phyloP scores from a whole-genome alignment of 2,888 invertebrate genomes.

The Cephus pygmeus region DNA sequence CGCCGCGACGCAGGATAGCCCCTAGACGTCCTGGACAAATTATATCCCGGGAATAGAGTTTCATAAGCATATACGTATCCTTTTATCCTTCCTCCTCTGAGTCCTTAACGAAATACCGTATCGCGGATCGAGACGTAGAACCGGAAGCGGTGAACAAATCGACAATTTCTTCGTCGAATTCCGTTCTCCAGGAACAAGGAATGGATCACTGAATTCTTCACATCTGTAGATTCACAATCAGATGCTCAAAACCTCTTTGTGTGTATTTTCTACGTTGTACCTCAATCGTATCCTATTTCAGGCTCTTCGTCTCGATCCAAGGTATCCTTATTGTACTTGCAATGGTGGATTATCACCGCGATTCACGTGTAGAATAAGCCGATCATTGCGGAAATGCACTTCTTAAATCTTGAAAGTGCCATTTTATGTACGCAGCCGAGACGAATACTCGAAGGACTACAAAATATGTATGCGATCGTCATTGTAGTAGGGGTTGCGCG shows the following conservation, averaged over 20 bases:
- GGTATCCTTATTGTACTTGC: neutral
- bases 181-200: neutral
- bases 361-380: slow-evolving; percentile 11
- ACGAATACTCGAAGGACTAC: slow-evolving; percentile 2
- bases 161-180: neutral
- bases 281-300: neutral
- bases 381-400: slow-evolving; percentile 25
- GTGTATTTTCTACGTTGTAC: too few relatives aligned
- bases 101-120: neutral
- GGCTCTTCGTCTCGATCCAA: neutral
- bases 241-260: neutral
- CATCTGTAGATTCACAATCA: neutral
- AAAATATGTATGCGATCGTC: neutral
- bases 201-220: neutral
- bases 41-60: slow-evolving; percentile 51
- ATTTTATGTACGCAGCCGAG: slow-evolving; percentile 12
- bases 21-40: slow-evolving; percentile 71
- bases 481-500: neutral
- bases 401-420: slow-evolving; percentile 21
- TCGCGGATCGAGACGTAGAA: neutral
- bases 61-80: neutral
- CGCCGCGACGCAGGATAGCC: slow-evolving; percentile 76
- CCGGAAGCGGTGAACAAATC: neutral
- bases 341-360: neutral
- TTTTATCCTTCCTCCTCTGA: neutral